Evolutionary conservation across 2,113 vertebrate genomes (phyloP), one percentile per base, ranked within the genome.

Genomic region (Mola mola): DNA sequence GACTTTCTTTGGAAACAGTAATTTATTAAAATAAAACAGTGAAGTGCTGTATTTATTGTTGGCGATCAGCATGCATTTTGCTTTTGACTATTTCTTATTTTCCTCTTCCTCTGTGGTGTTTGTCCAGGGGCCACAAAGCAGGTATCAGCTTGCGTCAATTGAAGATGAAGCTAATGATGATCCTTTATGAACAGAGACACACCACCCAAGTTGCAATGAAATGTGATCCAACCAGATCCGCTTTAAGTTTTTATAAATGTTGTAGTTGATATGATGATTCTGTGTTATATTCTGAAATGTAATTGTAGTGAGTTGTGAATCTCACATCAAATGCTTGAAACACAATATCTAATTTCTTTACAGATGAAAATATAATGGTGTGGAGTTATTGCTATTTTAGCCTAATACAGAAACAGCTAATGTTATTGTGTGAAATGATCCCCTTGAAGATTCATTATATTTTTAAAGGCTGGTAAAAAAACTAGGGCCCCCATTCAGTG

Each of bases 151-250:
- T 52, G 36, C 56, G 10, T 25, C 42, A 48, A 63, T 73, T 66
- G 66, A 62, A 31, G 38, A 68, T 49, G 24, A 48, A 61, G 47
- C 25, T 66, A 43, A 63, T 75, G 51, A 70, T 47, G 29, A 58
- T 66, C 46, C 43, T 47, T 57, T 26, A 38, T 47, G 37, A 60
- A 28, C 12, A 21, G 31, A 64, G 42, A 65, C 50, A 11, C 41
- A 19, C 8, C 46, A 50, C 25, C 38, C 17, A 69, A 20, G 34
- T 33, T 50, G 47, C 11, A 43, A 8, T 61, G 48, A 69, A 66
- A 70, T 7, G 31, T 12, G 34, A 77, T 34, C 25, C 33, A 16
- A 8, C 41, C 10, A 13, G 5, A n/a, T n/a, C n/a, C n/a, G n/a
- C n/a, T n/a, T n/a, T n/a, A n/a, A n/a, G n/a, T n/a, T n/a, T n/a